Conservation (phyloP, 2,888 invertebrate genomes). For the Euzetes globulus region DNA sequence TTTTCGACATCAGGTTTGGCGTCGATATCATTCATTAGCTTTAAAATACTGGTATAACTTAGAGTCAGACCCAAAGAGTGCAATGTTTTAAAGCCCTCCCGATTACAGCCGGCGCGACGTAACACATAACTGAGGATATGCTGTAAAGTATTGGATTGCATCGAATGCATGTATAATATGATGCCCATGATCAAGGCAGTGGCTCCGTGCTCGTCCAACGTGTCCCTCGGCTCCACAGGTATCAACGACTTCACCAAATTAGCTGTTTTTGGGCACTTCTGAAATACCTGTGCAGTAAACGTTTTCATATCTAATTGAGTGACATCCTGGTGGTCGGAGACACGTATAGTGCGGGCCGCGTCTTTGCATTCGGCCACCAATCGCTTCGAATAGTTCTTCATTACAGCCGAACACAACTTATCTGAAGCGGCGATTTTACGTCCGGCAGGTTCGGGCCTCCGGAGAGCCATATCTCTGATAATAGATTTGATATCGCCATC, state of each 20-base stretch:
- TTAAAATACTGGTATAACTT: constrained; percentile 26
- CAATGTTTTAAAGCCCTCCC: constrained; percentile 13
- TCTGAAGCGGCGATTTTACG: constrained; percentile 16
- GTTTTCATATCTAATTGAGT: constrained; percentile 24
- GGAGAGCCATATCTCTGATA: constrained; percentile 18
- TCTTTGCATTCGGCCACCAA: constrained; percentile 19
- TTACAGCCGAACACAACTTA: constrained; percentile 15
- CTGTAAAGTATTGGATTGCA: constrained; percentile 21
- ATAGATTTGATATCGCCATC: constrained; percentile 27
- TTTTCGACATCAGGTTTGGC: constrained; percentile 26
- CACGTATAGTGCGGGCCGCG: constrained; percentile 10
- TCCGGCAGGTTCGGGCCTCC: constrained; percentile 10
- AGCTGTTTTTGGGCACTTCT: constrained; percentile 16
- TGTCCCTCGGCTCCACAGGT: constrained; percentile 5
- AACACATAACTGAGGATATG: constrained; percentile 24
- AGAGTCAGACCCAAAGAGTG: constrained; percentile 19
- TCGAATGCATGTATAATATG: constrained; percentile 26
- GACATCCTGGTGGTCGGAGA: constrained; percentile 6
- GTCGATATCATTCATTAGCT: constrained; percentile 26
- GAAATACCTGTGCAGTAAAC: constrained; percentile 18
- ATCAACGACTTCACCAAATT: constrained; percentile 21
- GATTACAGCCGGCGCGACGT: constrained; percentile 23
- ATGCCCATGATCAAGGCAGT: constrained; percentile 19
- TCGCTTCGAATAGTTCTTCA: constrained; percentile 12
- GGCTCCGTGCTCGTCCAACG: neutral